Conservation (phyloP, 2,113 vertebrate genomes). For the Daphoenositta chrysoptera region DNA sequence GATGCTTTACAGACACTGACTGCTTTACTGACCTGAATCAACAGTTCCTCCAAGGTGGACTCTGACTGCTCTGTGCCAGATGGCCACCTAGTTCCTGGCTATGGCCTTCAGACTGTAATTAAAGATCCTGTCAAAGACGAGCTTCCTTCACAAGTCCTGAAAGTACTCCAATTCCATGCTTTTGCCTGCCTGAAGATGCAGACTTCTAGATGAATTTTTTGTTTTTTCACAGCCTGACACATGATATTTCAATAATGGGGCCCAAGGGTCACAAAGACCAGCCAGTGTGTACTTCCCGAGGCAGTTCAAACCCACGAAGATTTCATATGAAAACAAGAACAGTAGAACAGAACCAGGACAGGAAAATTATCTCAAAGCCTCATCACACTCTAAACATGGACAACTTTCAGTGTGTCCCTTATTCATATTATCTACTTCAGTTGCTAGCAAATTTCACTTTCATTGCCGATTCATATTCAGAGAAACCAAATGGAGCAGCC, state of each 20-base stretch:
- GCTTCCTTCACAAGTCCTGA: not conserved
- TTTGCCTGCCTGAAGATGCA: not conserved
- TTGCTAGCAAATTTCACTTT: not conserved
- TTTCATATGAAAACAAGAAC: not conserved
- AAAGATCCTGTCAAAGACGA: not conserved
- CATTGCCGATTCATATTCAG: not conserved
- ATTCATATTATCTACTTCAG: not conserved
- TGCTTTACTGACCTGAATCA: not conserved
- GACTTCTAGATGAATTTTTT: not conserved
- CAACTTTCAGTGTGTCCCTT: not conserved
- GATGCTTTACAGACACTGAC: not conserved
- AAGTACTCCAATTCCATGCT: not conserved
- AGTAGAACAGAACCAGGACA: not conserved
- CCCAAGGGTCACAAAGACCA: not conserved
- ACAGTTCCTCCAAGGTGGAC: not conserved
- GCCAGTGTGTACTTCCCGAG: not conserved
- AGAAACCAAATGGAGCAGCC: not conserved
- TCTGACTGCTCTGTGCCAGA: not conserved
- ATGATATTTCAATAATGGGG: not conserved
- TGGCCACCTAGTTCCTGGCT: not conserved
- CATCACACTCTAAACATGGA: not conserved
- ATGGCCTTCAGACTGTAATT: not conserved
- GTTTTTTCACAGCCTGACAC: not conserved
- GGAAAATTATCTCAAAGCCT: not conserved
- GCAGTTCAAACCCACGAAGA: not conserved